Evolutionary conservation across 2,888 invertebrate genomes (phyloP).

Genomic region (Agonopterix alstromeriana): DNA sequence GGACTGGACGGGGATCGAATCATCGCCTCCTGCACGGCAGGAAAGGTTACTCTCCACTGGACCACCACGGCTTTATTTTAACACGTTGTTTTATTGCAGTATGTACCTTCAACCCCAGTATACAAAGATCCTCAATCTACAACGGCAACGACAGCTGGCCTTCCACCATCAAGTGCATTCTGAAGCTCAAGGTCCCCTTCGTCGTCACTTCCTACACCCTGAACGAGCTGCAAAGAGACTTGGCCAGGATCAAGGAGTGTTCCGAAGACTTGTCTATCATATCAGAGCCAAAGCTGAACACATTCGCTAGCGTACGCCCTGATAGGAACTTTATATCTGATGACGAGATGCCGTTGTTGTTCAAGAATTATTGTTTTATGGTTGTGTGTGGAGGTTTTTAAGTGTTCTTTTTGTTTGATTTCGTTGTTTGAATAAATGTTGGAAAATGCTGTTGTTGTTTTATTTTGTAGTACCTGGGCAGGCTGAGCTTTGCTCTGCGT

Average conservation of each 20-base stretch:
- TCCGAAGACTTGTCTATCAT: slow-evolving; percentile 69
- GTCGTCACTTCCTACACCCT: slow-evolving; percentile 82
- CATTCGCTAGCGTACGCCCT: slow-evolving; percentile 81
- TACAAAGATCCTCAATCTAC: slow-evolving; percentile 81
- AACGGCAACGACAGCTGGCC: slow-evolving; percentile 82
- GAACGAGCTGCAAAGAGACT: slow-evolving; percentile 79
- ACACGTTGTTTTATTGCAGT: slow-evolving; percentile 51
- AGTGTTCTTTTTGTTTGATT: slow-evolving; percentile 7
- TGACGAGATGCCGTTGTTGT: slow-evolving; percentile 81
- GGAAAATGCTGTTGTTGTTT: not conserved
- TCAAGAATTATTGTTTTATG: slow-evolving; percentile 82
- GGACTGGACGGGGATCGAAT: too few species aligned
- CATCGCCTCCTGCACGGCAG: too few species aligned
- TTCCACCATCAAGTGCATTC: slow-evolving; percentile 75
- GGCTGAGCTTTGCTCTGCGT: too few species aligned
- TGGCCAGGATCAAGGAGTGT: slow-evolving; percentile 72
- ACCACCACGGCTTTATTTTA: too few species aligned
- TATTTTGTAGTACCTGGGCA: too few species aligned
- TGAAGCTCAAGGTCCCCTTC: slow-evolving; percentile 75
- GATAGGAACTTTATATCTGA: slow-evolving; percentile 86
- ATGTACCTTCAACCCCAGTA: slow-evolving; percentile 84
- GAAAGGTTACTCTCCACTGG: too few species aligned
- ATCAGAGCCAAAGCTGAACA: slow-evolving; percentile 76
- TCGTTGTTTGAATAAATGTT: not conserved
- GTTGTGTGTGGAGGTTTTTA: slow-evolving; percentile 55